phyloP scores from a whole-genome alignment of 2,113 vertebrate species.

The Corynorhinus townsendii region DNA sequence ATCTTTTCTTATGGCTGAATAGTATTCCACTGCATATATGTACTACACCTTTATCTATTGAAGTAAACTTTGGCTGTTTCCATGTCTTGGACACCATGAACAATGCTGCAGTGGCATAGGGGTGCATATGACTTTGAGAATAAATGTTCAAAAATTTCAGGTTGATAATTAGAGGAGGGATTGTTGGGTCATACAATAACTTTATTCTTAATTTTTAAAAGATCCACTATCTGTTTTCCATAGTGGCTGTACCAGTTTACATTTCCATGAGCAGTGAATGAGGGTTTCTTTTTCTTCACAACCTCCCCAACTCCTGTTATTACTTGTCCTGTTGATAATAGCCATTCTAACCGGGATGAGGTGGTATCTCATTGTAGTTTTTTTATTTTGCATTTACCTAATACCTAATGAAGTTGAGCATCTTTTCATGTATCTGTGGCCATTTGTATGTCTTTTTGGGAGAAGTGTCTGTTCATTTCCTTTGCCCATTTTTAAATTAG shows the following conservation, averaged over 20 bases:
- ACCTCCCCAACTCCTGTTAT: neutral
- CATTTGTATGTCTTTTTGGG: neutral
- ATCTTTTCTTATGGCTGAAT: neutral
- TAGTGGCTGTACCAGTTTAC: neutral
- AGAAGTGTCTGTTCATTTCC: neutral
- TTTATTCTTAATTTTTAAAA: neutral
- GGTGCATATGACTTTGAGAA: neutral
- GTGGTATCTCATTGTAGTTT: neutral
- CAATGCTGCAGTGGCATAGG: neutral
- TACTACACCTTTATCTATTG: neutral
- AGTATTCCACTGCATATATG: neutral
- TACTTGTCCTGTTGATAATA: neutral
- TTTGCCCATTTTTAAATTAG: neutral
- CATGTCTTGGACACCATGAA: neutral
- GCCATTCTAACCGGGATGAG: neutral
- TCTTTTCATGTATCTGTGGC: neutral
- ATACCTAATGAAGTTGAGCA: neutral
- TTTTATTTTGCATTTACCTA: neutral
- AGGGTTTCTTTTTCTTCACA: neutral
- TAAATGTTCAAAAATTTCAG: neutral
- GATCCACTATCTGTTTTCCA: neutral
- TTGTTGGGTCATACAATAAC: neutral
- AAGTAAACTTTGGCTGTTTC: neutral
- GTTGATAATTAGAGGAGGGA: neutral
- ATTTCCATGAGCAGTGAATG: neutral